Percentiles rank a stretch among this genome's conserved stretches.
phyloP scores from a whole-genome alignment of 2,797 vertebrate species.

The Eulemur albifrons region DNA sequence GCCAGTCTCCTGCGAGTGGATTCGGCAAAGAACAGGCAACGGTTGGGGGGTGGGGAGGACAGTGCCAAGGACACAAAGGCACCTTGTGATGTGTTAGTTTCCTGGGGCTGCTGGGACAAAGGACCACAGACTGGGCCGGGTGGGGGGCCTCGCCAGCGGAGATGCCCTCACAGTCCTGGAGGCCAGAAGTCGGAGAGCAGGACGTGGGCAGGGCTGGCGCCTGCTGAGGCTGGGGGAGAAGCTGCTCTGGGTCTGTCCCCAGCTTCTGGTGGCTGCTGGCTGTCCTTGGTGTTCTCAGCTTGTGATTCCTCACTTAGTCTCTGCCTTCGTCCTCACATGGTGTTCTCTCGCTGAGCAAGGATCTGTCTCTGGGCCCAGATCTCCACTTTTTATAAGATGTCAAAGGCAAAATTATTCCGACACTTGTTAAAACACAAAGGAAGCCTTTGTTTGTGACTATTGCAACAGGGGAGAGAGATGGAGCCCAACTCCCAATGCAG shows the following conservation, averaged over 20 bases:
- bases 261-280: not conserved
- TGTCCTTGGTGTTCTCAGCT: rapidly evolving
- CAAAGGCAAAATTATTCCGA: not conserved
- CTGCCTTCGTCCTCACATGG: rapidly evolving
- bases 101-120: not conserved
- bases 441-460: not conserved
- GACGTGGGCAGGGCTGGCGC: no score
- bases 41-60: rapidly evolving
- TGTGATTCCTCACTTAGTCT: rapidly evolving
- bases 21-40: no score
- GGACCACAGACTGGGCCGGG: rapidly evolving
- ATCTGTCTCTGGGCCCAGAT: not conserved
- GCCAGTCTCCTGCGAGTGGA: not conserved
- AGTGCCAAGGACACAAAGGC: not conserved
- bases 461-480: not conserved
- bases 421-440: not conserved
- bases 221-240: not conserved
- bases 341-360: rapidly evolving
- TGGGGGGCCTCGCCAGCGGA: no score
- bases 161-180: not conserved
- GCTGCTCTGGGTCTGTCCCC: rapidly evolving
- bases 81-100: rapidly evolving
- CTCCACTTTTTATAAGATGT: not conserved
- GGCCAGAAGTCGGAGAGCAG: not conserved
- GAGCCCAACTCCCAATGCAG: not conserved